Conservation (phyloP, 2,113 vertebrate genomes). For the Corythoichthys haematopterus region DNA sequence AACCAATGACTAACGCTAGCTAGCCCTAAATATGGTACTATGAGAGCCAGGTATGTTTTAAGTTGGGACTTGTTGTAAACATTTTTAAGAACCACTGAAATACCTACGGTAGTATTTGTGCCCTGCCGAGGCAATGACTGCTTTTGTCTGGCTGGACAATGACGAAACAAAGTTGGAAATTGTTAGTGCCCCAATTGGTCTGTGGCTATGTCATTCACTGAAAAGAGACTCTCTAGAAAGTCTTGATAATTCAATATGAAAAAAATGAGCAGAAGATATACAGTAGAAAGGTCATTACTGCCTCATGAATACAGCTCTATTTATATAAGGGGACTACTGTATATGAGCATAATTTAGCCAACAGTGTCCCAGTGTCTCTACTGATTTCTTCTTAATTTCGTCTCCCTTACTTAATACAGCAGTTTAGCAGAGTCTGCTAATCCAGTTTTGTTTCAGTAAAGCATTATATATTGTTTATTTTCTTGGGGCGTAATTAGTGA, state of each 20-base stretch:
- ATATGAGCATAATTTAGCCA: background rate
- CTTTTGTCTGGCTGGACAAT: background rate
- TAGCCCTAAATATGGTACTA: too few relatives aligned
- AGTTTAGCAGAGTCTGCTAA: background rate
- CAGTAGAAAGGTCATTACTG: background rate
- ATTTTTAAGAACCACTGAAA: too few relatives aligned
- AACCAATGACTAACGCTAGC: too few relatives aligned
- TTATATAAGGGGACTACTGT: background rate
- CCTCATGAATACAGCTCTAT: background rate
- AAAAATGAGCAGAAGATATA: background rate
- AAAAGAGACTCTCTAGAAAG: background rate
- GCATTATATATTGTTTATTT: too few relatives aligned
- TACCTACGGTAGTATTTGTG: too few relatives aligned
- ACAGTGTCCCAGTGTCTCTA: background rate
- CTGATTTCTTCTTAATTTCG: background rate
- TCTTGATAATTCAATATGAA: too few relatives aligned
- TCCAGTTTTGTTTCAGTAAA: too few relatives aligned
- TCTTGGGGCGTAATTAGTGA: too few relatives aligned
- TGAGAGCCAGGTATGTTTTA: too few relatives aligned
- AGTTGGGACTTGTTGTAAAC: background rate
- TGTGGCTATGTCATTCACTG: background rate
- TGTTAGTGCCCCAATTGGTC: background rate
- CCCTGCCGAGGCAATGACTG: background rate
- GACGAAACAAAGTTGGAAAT: background rate
- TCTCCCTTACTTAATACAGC: background rate